Evolutionary conservation across 2,888 invertebrate genomes (phyloP).

Genomic region (Cylloceria caligata): DNA sequence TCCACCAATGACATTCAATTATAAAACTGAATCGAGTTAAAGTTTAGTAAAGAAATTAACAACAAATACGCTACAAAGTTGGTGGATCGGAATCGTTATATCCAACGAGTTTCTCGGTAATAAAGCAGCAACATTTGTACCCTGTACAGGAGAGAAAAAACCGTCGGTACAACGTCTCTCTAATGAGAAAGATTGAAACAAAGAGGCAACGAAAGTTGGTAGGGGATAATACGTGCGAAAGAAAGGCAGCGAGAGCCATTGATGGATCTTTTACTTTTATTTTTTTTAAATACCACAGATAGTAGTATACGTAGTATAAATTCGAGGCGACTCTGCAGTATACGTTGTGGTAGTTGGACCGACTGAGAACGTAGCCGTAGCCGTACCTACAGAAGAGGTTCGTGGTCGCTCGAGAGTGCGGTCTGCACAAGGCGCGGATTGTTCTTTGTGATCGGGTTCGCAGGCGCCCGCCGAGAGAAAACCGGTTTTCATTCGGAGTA

Average conservation of each 20-base stretch:
- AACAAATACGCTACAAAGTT: too few relatives aligned
- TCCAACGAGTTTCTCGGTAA: neutral
- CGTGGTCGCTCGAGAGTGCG: constrained; percentile 57
- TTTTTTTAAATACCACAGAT: constrained; percentile 33
- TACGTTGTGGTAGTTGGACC: constrained; percentile 11
- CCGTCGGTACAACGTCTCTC: neutral
- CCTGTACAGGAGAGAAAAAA: neutral
- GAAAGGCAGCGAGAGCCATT: constrained; percentile 32
- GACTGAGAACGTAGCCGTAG: neutral
- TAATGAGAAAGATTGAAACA: constrained; percentile 17
- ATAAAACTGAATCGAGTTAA: neutral
- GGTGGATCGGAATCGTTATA: neutral
- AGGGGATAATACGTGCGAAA: constrained; percentile 13
- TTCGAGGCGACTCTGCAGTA: constrained; percentile 11
- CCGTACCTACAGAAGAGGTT: constrained; percentile 57
- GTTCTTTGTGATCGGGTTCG: constrained; percentile 70
- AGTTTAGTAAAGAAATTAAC: too few relatives aligned
- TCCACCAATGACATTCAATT: too few relatives aligned
- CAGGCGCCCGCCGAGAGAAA: constrained; percentile 73
- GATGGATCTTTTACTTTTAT: constrained; percentile 37
- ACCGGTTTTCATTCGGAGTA: constrained; percentile 81
- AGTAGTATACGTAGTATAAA: constrained; percentile 24
- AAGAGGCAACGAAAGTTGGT: constrained; percentile 25
- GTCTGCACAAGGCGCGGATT: constrained; percentile 65
- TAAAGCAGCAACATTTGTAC: neutral